phyloP scores from a whole-genome alignment of 1,140 invertebrate species.

The Brachionus rubens region DNA sequence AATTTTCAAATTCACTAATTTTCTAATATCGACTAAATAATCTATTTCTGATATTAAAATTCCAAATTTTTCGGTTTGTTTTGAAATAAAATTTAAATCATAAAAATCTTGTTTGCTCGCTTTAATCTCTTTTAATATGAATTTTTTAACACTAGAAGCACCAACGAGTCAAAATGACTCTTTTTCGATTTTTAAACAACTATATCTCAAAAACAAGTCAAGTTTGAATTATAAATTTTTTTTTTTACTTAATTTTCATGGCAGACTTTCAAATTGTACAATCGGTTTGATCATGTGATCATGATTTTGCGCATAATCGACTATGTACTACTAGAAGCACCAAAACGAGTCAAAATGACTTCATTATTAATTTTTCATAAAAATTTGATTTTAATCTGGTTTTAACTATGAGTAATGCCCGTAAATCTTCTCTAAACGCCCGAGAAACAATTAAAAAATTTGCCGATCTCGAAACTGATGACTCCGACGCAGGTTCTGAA shows the following conservation, averaged over 20 bases:
- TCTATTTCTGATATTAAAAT: too few species aligned
- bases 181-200: background rate
- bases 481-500: background rate
- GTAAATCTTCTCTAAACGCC: background rate
- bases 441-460: background rate
- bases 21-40: too few species aligned
- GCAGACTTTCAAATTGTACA: background rate
- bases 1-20: too few species aligned
- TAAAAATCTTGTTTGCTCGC: too few species aligned
- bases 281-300: background rate
- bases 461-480: background rate
- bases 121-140: too few species aligned
- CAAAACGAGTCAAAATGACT: background rate
- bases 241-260: background rate
- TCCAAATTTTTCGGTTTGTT: too few species aligned
- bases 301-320: background rate
- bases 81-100: too few species aligned
- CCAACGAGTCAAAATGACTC: conserved; percentile 3
- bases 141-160: conserved; percentile 11
- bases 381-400: background rate
- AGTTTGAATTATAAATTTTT: background rate
- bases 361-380: background rate
- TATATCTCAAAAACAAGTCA: background rate
- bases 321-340: background rate
- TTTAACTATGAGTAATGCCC: background rate